These are phyloP conservation scores for Conistra vaccinii DNA, from an alignment of 2,888 invertebrate genomes.

Conservation along the genomic window DNA sequence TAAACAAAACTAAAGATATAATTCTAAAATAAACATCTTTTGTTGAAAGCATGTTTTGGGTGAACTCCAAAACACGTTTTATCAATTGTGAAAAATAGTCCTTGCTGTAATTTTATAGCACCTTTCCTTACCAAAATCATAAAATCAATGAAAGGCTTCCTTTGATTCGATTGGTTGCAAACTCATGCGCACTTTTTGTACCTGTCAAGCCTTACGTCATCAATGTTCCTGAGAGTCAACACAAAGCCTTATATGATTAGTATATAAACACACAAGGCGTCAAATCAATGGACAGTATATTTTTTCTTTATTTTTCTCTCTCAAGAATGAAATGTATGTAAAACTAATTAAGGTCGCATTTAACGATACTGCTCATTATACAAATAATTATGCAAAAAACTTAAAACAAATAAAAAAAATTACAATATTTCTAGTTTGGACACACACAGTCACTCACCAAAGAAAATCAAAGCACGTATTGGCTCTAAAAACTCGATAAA, in stretches of 20 bases:
- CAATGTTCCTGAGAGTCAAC: constrained; percentile 13
- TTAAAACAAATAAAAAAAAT: too few species aligned
- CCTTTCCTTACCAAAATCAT: constrained; percentile 2
- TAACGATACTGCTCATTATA: constrained; percentile 18
- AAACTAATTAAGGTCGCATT: neutral
- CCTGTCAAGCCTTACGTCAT: constrained; percentile 47
- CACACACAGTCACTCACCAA: neutral
- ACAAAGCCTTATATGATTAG: constrained; percentile 20
- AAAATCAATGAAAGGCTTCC: constrained; percentile 14
- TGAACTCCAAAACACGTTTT: neutral
- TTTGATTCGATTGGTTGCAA: constrained; percentile 17
- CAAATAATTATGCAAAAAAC: constrained; percentile 8
- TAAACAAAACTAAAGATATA: neutral
- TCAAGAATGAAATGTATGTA: constrained; percentile 1
- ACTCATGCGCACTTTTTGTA: constrained; percentile 39
- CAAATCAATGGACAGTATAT: neutral
- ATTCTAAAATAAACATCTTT: constrained; percentile 8
- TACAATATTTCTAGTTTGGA: constrained; percentile 53
- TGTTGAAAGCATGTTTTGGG: neutral
- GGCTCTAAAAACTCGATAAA: neutral
- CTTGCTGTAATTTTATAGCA: neutral
- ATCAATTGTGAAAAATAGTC: neutral
- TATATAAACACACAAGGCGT: constrained; percentile 10
- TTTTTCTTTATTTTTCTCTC: neutral
- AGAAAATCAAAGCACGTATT: neutral